Evolutionary conservation across 2,113 vertebrate genomes (phyloP), one percentile per base, ranked within the genome.

Genomic region (Oryzias woworae): DNA sequence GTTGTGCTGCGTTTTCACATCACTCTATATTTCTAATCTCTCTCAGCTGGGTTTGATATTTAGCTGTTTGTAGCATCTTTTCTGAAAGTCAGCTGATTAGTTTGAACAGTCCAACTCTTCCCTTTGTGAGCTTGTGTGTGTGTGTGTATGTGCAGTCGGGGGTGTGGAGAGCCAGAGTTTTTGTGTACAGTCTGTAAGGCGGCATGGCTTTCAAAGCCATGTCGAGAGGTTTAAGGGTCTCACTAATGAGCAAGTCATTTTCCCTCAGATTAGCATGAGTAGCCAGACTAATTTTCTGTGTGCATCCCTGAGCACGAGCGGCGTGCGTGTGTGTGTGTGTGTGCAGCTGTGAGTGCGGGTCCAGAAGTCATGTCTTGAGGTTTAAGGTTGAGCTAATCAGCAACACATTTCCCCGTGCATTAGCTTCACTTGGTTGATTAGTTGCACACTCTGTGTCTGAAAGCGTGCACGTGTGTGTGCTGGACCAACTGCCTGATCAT

Each of bases 331-430:
- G 24, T 44, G 20, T 31, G 45, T 16, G 53, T 47, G 58, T 70
- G 56, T 63, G 53, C 3, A n/a, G 43, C 22, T 16, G 20, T 70
- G 15, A 48, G 28, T 54, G 62, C 53, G 51, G 52, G 71, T 66
- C 77, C 56, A 22, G 24, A 73, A 83, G 75, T 72, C 78, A 73
- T 65, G 75, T 77, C 59, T 70, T 4, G 10, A 63, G 83, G 64
- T 82, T 84, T 81, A 80, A 88, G 83, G 84, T 84, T 84, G 75
- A 62, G 66, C 74, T 86, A 88, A 90, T 89, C 85, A 88, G 76
- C 75, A 78, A 78, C 78, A 84, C 78, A 87, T 88, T 87, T 88
- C 68, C 82, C 64, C 64, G 63, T 54, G 71, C 82, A 84, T 90
- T 87, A 87, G 82, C 70, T 72, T 78, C 80, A 85, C 73, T 77